Evolutionary conservation across 1,140 invertebrate species (phyloP).

Genomic region (Stegodyphus dumicola): DNA sequence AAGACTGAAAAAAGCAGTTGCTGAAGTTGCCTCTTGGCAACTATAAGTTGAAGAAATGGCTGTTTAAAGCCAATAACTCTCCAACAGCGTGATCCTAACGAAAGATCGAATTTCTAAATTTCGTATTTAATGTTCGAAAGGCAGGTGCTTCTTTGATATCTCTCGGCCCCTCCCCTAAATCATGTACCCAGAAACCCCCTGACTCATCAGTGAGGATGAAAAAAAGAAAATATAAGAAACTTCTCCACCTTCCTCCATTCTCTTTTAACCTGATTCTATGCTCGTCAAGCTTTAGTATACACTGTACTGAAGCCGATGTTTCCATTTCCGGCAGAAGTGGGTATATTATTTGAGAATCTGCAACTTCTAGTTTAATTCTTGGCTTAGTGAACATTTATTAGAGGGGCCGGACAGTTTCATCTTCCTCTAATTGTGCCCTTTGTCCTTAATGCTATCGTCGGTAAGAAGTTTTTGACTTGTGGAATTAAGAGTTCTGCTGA

Average conservation of each 20-base stretch:
- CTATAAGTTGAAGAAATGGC: background rate
- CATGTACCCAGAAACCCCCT: conserved; percentile 35
- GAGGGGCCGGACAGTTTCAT: conserved; percentile 1
- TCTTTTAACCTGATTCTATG: conserved; percentile 18
- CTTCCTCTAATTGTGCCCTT: too few relatives aligned
- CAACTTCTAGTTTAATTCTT: background rate
- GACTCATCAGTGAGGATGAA: conserved; percentile 17
- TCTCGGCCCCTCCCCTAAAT: conserved; percentile 2
- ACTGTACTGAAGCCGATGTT: conserved; percentile 6
- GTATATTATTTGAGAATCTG: background rate
- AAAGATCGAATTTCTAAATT: conserved; percentile 33
- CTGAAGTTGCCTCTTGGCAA: background rate
- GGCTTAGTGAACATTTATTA: conserved; percentile 29
- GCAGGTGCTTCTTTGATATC: conserved; percentile 6
- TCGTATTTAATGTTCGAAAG: conserved; percentile 22
- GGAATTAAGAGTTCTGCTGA: too few relatives aligned
- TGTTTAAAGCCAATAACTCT: conserved; percentile 12
- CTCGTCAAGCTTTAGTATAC: conserved; percentile 22
- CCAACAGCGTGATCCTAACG: conserved; percentile 1
- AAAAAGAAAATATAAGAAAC: background rate
- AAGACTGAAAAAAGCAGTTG: too few relatives aligned
- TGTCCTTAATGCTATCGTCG: too few relatives aligned
- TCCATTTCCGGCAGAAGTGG: conserved; percentile 25
- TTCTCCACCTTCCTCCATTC: background rate
- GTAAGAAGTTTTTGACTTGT: too few relatives aligned